These are phyloP conservation scores for Labeo catla DNA, from an alignment of 2,113 vertebrate genomes.

Conservation along the genomic window DNA sequence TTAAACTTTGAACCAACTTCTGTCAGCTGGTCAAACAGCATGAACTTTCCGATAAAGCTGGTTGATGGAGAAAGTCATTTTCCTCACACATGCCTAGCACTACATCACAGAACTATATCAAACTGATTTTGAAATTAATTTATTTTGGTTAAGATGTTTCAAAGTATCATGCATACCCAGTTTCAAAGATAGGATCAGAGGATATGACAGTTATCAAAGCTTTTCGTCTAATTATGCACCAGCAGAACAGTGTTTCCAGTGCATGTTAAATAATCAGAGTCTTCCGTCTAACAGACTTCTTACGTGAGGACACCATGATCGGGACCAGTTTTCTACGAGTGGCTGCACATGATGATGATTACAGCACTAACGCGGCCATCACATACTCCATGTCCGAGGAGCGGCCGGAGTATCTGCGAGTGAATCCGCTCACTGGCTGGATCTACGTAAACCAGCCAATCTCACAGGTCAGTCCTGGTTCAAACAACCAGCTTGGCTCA, in stretches of 20 bases:
- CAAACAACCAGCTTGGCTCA: background rate
- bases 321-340: constrained; percentile 88
- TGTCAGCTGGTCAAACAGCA: background rate
- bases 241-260: background rate
- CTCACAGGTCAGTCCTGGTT: constrained; percentile 77
- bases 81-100: background rate
- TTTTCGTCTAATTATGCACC: background rate
- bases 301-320: constrained; percentile 84
- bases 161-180: background rate
- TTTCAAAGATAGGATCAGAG: background rate
- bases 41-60: background rate
- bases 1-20: background rate
- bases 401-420: constrained; percentile 82
- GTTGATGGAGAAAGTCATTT: background rate
- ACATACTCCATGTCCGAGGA: constrained; percentile 80
- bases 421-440: constrained; percentile 86
- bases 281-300: constrained; percentile 77
- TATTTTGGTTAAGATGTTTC: background rate
- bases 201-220: background rate
- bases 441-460: constrained; percentile 86
- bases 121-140: background rate
- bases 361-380: constrained; percentile 82
- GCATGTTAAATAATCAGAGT: background rate
- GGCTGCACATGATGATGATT: constrained; percentile 85
- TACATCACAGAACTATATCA: background rate